phyloP scores from a whole-genome alignment of 2,113 vertebrate genomes.

The Hystrix brachyura region DNA sequence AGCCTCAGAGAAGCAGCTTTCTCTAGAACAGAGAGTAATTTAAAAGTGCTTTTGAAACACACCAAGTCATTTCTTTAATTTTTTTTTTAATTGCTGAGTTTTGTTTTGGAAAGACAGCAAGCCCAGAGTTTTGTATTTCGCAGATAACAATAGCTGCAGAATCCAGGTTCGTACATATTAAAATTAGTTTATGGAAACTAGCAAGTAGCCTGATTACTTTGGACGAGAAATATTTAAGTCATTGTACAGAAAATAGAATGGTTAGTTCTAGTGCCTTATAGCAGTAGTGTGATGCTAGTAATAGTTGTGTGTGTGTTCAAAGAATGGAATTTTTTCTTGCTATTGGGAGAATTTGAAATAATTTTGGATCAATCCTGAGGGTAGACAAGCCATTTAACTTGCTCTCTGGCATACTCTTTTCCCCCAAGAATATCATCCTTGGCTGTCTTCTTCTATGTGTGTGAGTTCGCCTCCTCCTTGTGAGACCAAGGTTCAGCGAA shows the following conservation, averaged over 20 bases:
- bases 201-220: not conserved
- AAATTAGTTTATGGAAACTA: conserved; percentile 13
- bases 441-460: not conserved
- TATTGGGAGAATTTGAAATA: conserved; percentile 76
- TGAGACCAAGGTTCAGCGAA: not conserved
- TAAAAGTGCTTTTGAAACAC: conserved; percentile 82
- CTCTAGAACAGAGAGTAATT: conserved; percentile 83
- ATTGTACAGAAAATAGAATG: not conserved
- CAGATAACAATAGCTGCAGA: conserved; percentile 47
- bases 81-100: conserved; percentile 59
- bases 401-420: not conserved
- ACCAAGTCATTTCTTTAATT: conserved; percentile 79
- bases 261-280: not conserved
- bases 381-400: not conserved
- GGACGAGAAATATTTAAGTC: not conserved
- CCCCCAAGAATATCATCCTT: not conserved
- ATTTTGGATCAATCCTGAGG: conserved; percentile 72
- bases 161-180: not conserved
- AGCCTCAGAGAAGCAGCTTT: conserved; percentile 86
- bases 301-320: not conserved
- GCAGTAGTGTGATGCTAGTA: not conserved
- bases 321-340: not conserved
- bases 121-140: conserved; percentile 77
- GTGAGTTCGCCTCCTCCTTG: not conserved
- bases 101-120: conserved; percentile 73